Percentiles rank a stretch among this genome's conserved stretches.
Evolutionary conservation across 30 jellyfish, hydroid and myxozoan species (phyloP).

Genomic region (Hydractinia echinata): DNA sequence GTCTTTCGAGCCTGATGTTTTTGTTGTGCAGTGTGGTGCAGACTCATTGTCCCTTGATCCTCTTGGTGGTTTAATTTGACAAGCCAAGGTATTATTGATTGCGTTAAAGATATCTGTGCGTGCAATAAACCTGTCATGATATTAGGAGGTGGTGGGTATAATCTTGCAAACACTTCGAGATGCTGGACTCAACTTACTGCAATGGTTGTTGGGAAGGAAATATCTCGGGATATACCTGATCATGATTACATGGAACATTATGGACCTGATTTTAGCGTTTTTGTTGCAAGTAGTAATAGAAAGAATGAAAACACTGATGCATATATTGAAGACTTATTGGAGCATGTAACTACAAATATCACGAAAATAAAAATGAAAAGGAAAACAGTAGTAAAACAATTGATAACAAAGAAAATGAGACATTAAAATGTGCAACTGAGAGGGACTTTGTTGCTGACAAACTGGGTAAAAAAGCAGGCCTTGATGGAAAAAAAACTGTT

Average conservation of each 20-base stretch:
- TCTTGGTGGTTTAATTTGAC: slow-evolving; percentile 84
- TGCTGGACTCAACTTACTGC: slow-evolving; percentile 80
- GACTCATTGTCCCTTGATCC: slow-evolving; percentile 87
- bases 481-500: too few relatives aligned
- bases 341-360: too few relatives aligned
- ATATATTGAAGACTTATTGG: slow-evolving; percentile 22
- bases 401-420: too few relatives aligned
- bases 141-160: slow-evolving; percentile 98
- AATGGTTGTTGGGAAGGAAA: slow-evolving; percentile 18
- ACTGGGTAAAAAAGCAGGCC: too few relatives aligned
- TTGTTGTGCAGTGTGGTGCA: slow-evolving; percentile 97
- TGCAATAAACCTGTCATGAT: slow-evolving; percentile 59
- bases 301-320: slow-evolving; percentile 28
- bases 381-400: too few relatives aligned
- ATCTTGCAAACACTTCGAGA: slow-evolving; percentile 77
- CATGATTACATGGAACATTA: slow-evolving; percentile 47
- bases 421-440: too few relatives aligned
- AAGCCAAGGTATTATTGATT: slow-evolving; percentile 30
- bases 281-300: slow-evolving; percentile 14
- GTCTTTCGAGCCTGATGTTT: slow-evolving; percentile 51
- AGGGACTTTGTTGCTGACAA: too few relatives aligned
- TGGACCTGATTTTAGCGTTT: slow-evolving; percentile 34
- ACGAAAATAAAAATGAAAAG: too few relatives aligned
- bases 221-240: slow-evolving; percentile 75
- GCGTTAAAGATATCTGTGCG: slow-evolving; percentile 38